Conservation (phyloP, 2,113 vertebrate species). For the Clarias batrachus region DNA sequence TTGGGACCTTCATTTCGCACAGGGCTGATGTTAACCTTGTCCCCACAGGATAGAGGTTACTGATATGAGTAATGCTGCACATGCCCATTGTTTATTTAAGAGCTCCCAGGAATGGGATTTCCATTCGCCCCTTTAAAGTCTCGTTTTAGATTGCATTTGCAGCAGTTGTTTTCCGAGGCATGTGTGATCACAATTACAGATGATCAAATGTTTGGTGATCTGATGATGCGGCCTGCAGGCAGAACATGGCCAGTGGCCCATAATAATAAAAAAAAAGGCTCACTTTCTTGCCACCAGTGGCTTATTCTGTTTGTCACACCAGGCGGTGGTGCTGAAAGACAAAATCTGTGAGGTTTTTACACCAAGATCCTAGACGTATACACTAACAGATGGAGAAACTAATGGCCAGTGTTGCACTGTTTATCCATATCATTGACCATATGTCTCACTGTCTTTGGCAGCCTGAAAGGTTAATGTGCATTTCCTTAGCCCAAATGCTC, state of each 20-base stretch:
- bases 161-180: constrained; percentile 58
- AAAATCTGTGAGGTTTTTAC: constrained; percentile 8
- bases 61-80: constrained; percentile 66
- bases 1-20: constrained; percentile 70
- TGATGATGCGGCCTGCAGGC: constrained; percentile 31
- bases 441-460: constrained; percentile 25
- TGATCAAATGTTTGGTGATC: constrained; percentile 58
- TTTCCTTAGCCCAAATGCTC: constrained; percentile 16
- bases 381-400: constrained; percentile 42
- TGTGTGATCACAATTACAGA: constrained; percentile 71
- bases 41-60: constrained; percentile 64
- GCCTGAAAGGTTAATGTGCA: constrained; percentile 25
- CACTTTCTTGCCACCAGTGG: background rate
- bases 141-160: constrained; percentile 60
- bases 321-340: constrained; percentile 26
- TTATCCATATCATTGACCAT: constrained; percentile 32
- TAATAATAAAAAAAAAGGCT: background rate
- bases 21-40: constrained; percentile 72
- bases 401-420: constrained; percentile 30
- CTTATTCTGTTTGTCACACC: constrained; percentile 20
- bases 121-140: constrained; percentile 62
- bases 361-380: constrained; percentile 20
- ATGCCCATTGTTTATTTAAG: constrained; percentile 75
- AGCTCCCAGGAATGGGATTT: constrained; percentile 66
- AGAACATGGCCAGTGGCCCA: background rate